Evolutionary conservation across 1,140 invertebrate species (phyloP), one percentile per base, ranked within the genome.

Genomic region (Drosophila kurseongensis): DNA sequence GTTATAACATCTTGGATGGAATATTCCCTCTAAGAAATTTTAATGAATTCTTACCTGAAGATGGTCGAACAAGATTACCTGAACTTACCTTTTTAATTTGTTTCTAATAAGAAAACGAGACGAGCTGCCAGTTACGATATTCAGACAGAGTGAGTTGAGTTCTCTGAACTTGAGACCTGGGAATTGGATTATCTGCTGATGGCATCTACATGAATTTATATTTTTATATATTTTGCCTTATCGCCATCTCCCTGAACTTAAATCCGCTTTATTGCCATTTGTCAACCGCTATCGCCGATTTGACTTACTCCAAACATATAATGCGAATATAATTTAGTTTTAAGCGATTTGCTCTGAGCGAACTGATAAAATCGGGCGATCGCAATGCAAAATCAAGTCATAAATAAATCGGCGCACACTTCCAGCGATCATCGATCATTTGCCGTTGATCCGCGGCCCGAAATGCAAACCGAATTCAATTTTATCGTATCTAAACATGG

Each of bases 351-450:
- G 83, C 84, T 83, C 47, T 48, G 56, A 73, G 83, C 79, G 18
- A 66, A 63, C 68, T 75, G 81, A 85, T 85, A 75, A 73, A 60
- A 86, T 85, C 78, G 61, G 47, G 29, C 32, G 29, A 58, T 67
- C 41, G 44, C 38, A 65, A 57, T 23, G 58, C 45, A 54, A 83
- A 89, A 88, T 83, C 84, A 83, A 84, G 80, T 82, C 84, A 88
- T 89, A 88, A 88, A 89, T 89, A 89, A 84, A 90, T 89, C 77
- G 68, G 51, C 78, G 84, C 84, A 89, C 84, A 89, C 84, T 89
- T 90, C 77, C 80, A 89, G 84, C 85, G 84, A 89, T 90, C 84
- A 89, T 89, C 84, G 80, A 90, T 89, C 84, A 88, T 88, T 83
- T 72, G 47, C 54, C 55, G 67, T 65, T 42, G 57, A 82, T 56